Percentiles rank a stretch among this genome's conserved stretches.
Evolutionary conservation across 2,113 vertebrate species (phyloP).

Genomic region (Thunnus maccoyii): DNA sequence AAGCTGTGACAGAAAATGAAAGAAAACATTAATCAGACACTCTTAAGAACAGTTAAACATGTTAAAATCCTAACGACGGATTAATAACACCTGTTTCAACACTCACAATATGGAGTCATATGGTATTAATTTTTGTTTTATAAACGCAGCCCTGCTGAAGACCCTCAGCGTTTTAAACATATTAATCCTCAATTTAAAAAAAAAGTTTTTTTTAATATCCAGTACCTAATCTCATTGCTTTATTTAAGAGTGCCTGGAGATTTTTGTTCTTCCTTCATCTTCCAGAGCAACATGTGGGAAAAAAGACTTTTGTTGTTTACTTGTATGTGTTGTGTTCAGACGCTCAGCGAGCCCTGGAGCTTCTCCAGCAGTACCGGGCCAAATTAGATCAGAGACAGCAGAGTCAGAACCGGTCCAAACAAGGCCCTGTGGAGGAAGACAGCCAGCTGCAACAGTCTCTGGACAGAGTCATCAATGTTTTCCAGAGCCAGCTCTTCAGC

Average conservation of each 20-base stretch:
- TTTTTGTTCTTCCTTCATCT: background rate
- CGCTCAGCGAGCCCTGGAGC: slow-evolving; percentile 77
- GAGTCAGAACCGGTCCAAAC: slow-evolving; percentile 48
- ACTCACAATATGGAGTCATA: background rate
- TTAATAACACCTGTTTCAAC: background rate
- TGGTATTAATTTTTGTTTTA: slow-evolving; percentile 3
- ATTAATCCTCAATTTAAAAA: slow-evolving; percentile 12
- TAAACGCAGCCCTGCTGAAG: slow-evolving; percentile 8
- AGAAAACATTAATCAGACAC: background rate
- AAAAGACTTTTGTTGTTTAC: background rate
- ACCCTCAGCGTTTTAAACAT: background rate
- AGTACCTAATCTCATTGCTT: background rate
- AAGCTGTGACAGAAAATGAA: background rate
- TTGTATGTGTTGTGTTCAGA: slow-evolving; percentile 57
- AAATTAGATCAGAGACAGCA: slow-evolving; percentile 74
- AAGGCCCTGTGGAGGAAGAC: slow-evolving; percentile 67
- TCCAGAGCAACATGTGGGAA: too few species aligned
- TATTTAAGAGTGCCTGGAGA: background rate
- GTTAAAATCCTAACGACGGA: background rate
- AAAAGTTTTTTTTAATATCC: background rate
- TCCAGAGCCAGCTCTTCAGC: slow-evolving; percentile 80
- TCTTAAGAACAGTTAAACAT: background rate
- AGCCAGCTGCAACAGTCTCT: slow-evolving; percentile 74
- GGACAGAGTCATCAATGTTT: slow-evolving; percentile 79
- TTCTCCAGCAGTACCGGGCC: slow-evolving; percentile 77